Conservation (phyloP, 2,888 invertebrate species). For the Oscheius sp. region DNA sequence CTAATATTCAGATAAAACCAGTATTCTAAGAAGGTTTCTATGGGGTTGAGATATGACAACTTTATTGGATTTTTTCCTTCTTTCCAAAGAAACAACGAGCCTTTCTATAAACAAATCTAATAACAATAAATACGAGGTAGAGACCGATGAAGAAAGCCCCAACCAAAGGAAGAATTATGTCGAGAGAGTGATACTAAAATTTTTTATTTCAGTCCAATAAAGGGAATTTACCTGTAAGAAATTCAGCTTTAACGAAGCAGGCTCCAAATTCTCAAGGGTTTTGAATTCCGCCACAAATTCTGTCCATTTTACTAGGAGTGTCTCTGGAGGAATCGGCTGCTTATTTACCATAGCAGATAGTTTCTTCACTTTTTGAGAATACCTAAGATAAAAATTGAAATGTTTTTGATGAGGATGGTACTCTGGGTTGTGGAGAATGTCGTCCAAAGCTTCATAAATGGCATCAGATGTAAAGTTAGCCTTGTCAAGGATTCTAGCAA, state of each 20-base stretch:
- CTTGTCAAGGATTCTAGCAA: conserved; percentile 32
- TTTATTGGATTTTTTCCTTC: neutral
- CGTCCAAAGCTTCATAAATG: conserved; percentile 26
- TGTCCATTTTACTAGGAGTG: conserved; percentile 55
- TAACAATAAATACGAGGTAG: conserved; percentile 28
- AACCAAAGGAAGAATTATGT: too few species aligned
- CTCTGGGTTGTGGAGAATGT: conserved; percentile 29
- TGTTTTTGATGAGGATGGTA: neutral
- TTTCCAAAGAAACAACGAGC: neutral
- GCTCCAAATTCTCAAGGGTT: conserved; percentile 44
- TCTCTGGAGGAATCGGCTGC: conserved; percentile 52
- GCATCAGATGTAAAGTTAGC: conserved; percentile 26
- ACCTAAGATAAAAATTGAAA: conserved; percentile 29
- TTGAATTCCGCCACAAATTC: conserved; percentile 60
- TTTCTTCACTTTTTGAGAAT: conserved; percentile 38
- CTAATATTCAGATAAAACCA: too few species aligned
- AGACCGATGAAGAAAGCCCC: conserved; percentile 34
- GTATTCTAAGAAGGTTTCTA: too few species aligned
- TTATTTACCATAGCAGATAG: conserved; percentile 51
- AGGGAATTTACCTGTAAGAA: conserved; percentile 34
- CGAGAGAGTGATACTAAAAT: conserved; percentile 50
- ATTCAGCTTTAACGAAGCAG: conserved; percentile 48
- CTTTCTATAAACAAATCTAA: neutral
- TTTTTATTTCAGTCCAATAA: neutral
- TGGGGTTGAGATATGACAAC: too few species aligned